Evolutionary conservation across 2,888 invertebrate species (phyloP).

Genomic region (Scaptomyza parva): DNA sequence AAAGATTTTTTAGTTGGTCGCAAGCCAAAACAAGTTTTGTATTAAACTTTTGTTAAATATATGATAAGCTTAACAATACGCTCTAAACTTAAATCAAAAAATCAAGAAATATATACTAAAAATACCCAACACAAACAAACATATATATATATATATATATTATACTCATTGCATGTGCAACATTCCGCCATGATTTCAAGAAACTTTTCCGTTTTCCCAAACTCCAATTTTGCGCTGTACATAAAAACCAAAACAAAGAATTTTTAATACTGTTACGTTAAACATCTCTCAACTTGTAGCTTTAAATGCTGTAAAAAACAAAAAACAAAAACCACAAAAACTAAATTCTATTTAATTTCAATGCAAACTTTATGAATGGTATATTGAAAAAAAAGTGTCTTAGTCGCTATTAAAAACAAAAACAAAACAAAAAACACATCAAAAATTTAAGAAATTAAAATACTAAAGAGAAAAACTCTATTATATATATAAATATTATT

Average conservation of each 20-base stretch:
- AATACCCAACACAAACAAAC: slow-evolving; percentile 13
- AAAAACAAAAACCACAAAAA: too few relatives aligned
- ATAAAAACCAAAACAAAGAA: slow-evolving; percentile 31
- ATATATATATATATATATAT: slow-evolving; percentile 20
- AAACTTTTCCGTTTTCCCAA: slow-evolving; percentile 21
- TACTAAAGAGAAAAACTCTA: slow-evolving; percentile 46
- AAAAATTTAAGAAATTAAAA: slow-evolving; percentile 40
- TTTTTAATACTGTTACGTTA: slow-evolving; percentile 41
- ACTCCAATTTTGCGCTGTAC: slow-evolving; percentile 57
- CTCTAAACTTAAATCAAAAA: slow-evolving; percentile 43
- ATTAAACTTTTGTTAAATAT: slow-evolving; percentile 75
- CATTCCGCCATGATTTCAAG: slow-evolving; percentile 66
- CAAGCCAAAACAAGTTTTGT: slow-evolving; percentile 69
- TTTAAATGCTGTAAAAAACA: slow-evolving; percentile 72
- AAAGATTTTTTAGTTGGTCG: slow-evolving; percentile 66
- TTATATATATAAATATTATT: slow-evolving; percentile 29
- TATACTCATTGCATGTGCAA: slow-evolving; percentile 66
- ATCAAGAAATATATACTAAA: slow-evolving; percentile 32
- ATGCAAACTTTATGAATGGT: slow-evolving; percentile 55
- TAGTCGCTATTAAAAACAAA: slow-evolving; percentile 73
- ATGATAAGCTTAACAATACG: slow-evolving; percentile 58
- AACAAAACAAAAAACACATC: slow-evolving; percentile 42
- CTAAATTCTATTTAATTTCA: slow-evolving; percentile 40
- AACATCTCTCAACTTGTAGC: slow-evolving; percentile 77
- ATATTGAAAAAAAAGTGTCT: slow-evolving; percentile 75